These are phyloP conservation scores for Salvelinus sp. DNA, from an alignment of 2,113 vertebrate species.

Conservation along the genomic window DNA sequence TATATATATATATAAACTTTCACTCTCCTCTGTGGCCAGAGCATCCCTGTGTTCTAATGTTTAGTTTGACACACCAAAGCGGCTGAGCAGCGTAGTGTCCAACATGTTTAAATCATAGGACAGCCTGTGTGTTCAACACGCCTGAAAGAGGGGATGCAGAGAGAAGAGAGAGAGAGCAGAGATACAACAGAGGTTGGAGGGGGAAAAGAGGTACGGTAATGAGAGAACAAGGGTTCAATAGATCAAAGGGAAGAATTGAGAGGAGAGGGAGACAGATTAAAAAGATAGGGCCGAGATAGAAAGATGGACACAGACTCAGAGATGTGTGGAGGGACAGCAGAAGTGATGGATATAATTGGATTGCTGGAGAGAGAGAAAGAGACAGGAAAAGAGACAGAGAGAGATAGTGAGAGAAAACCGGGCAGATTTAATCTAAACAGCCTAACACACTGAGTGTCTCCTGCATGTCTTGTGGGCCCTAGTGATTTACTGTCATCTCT, in stretches of 20 bases:
- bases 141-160: slow-evolving; percentile 22
- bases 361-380: slow-evolving; percentile 31
- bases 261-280: slow-evolving; percentile 7
- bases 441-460: slow-evolving; percentile 33
- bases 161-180: slow-evolving; percentile 2
- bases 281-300: slow-evolving; percentile 4
- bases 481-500: slow-evolving; percentile 69
- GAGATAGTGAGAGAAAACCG: neutral
- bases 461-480: slow-evolving; percentile 50
- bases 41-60: slow-evolving; percentile 37
- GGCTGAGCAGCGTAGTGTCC: slow-evolving; percentile 39
- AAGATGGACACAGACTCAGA: slow-evolving; percentile 25
- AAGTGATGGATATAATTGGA: slow-evolving; percentile 53
- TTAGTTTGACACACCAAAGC: slow-evolving; percentile 48
- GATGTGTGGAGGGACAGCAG: slow-evolving; percentile 7
- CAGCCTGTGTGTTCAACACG: slow-evolving; percentile 30
- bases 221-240: slow-evolving; percentile 3
- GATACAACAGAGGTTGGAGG: slow-evolving; percentile 3
- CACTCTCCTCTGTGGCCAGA: slow-evolving; percentile 33
- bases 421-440: slow-evolving; percentile 4
- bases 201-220: slow-evolving; percentile 10
- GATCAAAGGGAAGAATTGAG: neutral
- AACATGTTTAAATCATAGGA: slow-evolving; percentile 66
- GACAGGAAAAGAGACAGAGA: neutral
- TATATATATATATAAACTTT: too few relatives aligned